Evolutionary conservation across 2,888 invertebrate species (phyloP), one percentile per base, ranked within the genome.

Genomic region (Diarsia rubi): DNA sequence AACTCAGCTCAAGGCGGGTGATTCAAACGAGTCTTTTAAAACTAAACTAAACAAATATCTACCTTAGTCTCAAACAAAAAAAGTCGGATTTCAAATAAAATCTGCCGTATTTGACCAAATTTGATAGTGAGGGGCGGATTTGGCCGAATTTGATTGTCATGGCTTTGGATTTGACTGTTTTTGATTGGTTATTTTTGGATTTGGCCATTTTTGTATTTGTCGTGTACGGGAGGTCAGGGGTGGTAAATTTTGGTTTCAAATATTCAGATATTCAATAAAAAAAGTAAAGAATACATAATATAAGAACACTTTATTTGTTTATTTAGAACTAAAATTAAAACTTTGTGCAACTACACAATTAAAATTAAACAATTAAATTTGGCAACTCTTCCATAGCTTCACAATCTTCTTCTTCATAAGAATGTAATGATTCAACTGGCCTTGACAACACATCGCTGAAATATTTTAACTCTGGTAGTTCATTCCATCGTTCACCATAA

Each of bases 21-120:
- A 71, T 71, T 71, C 75, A 75, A 75, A 75, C 75, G 69, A 75
- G 75, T 75, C 75, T 75, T 75, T 75, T 75, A 75, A 75, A 75
- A 75, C 66, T 71, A 75, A 75, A 70, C 70, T 75, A 70, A 75
- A 75, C 70, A 75, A 75, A 75, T 75, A 75, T 70, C 75, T 75
- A 75, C 75, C 75, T 75, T 70, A 75, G 75, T 75, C 65, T 75
- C 75, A 70, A 75, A 75, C 70, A 75, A 70, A 70, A 75, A 69
- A 69, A 74, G 74, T 73, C 68, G 68, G 68, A 73, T 73, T 73
- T 69, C 63, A 68, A 73, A 73, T 73, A 73, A 73, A 73, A 68
- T 68, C 73, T 73, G 73, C 73, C 73, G 73, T 67, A 67, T 73
- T 73, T 73, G 73, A 73, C 73, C 73, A 73, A 73, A 73, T 73